Percentiles rank a stretch among this genome's conserved stretches.
Evolutionary conservation across 2,888 invertebrate species (phyloP).

Genomic region (Iselma pallidipennis): DNA sequence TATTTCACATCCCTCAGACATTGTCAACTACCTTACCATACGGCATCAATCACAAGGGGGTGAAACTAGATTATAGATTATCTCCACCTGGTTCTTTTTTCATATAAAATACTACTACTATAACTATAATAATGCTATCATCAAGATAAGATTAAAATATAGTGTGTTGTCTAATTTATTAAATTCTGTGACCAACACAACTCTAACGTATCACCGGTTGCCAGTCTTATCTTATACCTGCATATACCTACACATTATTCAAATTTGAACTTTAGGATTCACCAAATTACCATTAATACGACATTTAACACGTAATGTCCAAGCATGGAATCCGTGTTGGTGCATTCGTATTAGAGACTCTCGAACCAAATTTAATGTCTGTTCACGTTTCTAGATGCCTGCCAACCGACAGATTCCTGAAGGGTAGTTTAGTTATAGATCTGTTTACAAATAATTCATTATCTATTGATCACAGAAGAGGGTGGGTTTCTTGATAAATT

Average conservation of each 20-base stretch:
- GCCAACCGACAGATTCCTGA: not conserved
- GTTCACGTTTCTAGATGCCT: not conserved
- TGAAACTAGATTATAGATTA: conserved; percentile 40
- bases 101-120: not conserved
- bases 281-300: not conserved
- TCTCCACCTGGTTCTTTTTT: conserved; percentile 18
- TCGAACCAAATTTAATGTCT: not conserved
- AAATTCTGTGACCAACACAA: not conserved
- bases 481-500: not conserved
- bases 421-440: not conserved
- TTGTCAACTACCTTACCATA: conserved; percentile 40
- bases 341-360: not conserved
- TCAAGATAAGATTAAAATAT: not conserved
- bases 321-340: not conserved
- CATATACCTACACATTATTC: too few species aligned
- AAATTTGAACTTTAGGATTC: not conserved
- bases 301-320: not conserved
- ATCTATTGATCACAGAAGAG: conserved; percentile 1
- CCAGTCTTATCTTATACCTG: not conserved
- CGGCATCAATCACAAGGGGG: conserved; percentile 45
- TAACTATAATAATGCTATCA: not conserved
- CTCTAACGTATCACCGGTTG: not conserved
- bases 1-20: conserved; percentile 40
- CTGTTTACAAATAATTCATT: not conserved
- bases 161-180: not conserved